These are phyloP conservation scores for Pterocles orientalis DNA, from an alignment of 2,113 vertebrate genomes.

Conservation along the genomic window DNA sequence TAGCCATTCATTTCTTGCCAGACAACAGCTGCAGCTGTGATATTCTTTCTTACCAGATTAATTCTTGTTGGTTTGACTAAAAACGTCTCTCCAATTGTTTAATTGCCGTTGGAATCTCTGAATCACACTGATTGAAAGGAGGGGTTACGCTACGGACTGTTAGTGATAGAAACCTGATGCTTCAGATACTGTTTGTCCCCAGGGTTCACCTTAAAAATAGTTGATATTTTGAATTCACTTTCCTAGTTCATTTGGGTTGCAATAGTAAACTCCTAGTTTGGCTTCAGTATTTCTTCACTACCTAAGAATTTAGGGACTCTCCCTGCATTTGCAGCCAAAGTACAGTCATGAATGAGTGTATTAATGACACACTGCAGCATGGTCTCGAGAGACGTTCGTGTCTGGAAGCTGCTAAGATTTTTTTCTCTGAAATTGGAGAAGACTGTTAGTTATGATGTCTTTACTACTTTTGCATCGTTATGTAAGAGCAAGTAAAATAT, in stretches of 20 bases:
- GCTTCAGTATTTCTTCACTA: background rate
- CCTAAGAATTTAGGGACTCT: background rate
- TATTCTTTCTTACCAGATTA: background rate
- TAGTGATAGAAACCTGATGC: background rate
- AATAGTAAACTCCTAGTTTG: background rate
- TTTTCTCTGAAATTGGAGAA: background rate
- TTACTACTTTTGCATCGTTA: background rate
- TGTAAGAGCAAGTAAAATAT: background rate
- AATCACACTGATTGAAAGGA: background rate
- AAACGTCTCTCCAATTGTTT: background rate
- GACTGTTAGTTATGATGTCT: background rate
- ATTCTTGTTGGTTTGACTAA: background rate
- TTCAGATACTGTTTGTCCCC: background rate
- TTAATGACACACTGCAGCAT: background rate
- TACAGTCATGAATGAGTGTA: background rate
- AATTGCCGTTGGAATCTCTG: background rate
- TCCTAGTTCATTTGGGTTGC: background rate
- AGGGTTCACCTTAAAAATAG: background rate
- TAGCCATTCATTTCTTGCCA: background rate
- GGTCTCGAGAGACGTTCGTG: background rate
- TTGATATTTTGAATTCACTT: background rate
- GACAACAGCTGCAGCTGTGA: background rate
- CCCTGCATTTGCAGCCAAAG: background rate
- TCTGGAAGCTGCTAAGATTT: background rate
- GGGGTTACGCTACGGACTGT: background rate